Evolutionary conservation across 2,888 invertebrate genomes (phyloP).

Genomic region (Dromius quadrimaculatus): DNA sequence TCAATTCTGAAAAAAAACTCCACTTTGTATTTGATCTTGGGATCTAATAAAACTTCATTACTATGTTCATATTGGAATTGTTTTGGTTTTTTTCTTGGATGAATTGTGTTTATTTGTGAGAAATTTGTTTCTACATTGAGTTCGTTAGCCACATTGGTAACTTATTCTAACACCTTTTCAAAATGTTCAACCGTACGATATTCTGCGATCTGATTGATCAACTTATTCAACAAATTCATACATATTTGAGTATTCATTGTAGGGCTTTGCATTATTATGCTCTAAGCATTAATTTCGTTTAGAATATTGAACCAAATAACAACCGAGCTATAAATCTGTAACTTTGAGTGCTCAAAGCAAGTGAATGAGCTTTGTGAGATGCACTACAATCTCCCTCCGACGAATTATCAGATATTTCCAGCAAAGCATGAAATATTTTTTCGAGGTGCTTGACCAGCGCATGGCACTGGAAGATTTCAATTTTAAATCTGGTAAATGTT

Average conservation of each 20-base stretch:
- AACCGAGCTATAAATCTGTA: neutral
- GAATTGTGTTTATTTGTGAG: slow-evolving; percentile 3
- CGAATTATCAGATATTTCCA: neutral
- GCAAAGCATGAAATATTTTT: neutral
- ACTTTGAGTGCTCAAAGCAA: neutral
- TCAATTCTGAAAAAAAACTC: slow-evolving; percentile 44
- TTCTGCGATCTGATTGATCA: no score
- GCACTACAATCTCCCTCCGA: neutral
- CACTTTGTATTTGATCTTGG: slow-evolving; percentile 44
- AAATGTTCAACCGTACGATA: slow-evolving; percentile 32
- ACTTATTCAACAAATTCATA: no score
- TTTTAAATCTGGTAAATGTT: neutral
- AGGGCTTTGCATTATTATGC: no score
- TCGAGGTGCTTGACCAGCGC: slow-evolving; percentile 4
- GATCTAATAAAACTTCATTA: slow-evolving; percentile 40
- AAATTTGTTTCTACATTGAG: slow-evolving; percentile 20
- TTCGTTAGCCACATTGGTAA: slow-evolving; percentile 25
- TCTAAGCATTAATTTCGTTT: neutral
- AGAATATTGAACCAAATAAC: neutral
- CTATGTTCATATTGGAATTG: no score
- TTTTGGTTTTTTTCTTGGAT: slow-evolving; percentile 22
- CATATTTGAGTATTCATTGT: no score
- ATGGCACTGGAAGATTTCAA: slow-evolving; percentile 3
- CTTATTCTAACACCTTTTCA: slow-evolving; percentile 27
- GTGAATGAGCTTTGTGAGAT: neutral